These are phyloP conservation scores for Chelonus insularis DNA, from an alignment of 1,140 invertebrate genomes.

Conservation along the genomic window DNA sequence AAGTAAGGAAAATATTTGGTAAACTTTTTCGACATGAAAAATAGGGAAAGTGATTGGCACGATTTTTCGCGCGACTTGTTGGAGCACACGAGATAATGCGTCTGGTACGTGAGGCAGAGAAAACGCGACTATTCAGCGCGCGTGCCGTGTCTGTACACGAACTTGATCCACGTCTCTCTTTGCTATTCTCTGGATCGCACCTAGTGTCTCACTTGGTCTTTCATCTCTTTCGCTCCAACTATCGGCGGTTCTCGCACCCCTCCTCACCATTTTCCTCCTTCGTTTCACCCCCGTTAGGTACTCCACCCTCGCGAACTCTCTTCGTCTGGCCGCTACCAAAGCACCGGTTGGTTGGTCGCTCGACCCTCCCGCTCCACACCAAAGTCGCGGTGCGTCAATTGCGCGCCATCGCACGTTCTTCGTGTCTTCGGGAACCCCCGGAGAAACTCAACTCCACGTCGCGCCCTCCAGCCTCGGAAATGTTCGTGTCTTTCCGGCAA, in stretches of 20 bases:
- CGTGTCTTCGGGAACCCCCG: constrained; percentile 30
- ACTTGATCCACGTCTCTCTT: constrained; percentile 17
- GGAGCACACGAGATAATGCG: constrained; percentile 22
- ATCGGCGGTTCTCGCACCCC: constrained; percentile 34
- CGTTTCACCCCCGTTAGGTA: background rate
- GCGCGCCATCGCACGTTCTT: constrained; percentile 31
- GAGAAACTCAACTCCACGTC: constrained; percentile 13
- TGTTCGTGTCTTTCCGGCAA: constrained; percentile 41
- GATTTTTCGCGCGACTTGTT: constrained; percentile 17
- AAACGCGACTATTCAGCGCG: constrained; percentile 34
- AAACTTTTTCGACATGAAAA: background rate
- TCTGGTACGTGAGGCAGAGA: constrained; percentile 31
- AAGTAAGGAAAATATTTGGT: too few species aligned
- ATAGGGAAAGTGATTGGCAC: background rate
- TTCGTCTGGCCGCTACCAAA: constrained; percentile 17
- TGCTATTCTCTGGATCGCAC: background rate
- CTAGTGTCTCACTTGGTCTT: constrained; percentile 27
- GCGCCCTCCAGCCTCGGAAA: constrained; percentile 37
- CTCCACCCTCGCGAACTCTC: constrained; percentile 28
- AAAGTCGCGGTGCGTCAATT: constrained; percentile 36
- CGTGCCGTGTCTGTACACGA: constrained; percentile 26
- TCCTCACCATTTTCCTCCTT: constrained; percentile 12
- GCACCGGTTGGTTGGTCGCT: constrained; percentile 18
- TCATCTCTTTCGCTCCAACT: constrained; percentile 37
- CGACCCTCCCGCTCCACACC: constrained; percentile 22